phyloP scores from a whole-genome alignment of 2,113 vertebrate species.

The Myotis lucifugus region DNA sequence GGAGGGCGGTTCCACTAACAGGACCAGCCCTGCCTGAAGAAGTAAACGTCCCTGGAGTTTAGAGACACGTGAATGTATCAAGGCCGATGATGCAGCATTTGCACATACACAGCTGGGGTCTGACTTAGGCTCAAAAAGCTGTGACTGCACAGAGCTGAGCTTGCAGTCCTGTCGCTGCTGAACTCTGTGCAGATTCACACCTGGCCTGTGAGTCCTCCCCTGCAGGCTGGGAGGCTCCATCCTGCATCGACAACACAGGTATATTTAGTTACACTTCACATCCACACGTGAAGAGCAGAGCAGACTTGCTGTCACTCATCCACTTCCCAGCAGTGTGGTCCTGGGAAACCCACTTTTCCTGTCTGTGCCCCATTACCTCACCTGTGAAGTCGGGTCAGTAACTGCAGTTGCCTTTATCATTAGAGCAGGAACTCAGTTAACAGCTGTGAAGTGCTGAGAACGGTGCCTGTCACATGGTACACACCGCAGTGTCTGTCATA shows the following conservation, averaged over 20 bases:
- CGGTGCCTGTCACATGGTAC: fast-evolving
- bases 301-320: fast-evolving
- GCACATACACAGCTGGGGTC: background rate
- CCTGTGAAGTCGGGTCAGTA: background rate
- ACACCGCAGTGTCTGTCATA: background rate
- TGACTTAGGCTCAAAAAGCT: background rate
- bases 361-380: background rate
- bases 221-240: too few species aligned
- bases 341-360: background rate
- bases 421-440: background rate
- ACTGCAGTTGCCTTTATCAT: too few species aligned
- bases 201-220: background rate
- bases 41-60: too few species aligned
- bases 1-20: fast-evolving
- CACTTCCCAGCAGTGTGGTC: fast-evolving
- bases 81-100: fast-evolving
- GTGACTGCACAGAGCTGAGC: background rate
- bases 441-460: background rate
- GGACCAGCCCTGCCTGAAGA: background rate
- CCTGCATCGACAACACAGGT: background rate
- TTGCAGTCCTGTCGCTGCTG: fast-evolving
- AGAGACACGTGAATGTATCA: background rate
- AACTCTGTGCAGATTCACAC: background rate
- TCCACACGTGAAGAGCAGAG: background rate
- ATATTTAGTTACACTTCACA: too few species aligned